Conservation (phyloP, 2,888 invertebrate species). For the Phalera bucephala region DNA sequence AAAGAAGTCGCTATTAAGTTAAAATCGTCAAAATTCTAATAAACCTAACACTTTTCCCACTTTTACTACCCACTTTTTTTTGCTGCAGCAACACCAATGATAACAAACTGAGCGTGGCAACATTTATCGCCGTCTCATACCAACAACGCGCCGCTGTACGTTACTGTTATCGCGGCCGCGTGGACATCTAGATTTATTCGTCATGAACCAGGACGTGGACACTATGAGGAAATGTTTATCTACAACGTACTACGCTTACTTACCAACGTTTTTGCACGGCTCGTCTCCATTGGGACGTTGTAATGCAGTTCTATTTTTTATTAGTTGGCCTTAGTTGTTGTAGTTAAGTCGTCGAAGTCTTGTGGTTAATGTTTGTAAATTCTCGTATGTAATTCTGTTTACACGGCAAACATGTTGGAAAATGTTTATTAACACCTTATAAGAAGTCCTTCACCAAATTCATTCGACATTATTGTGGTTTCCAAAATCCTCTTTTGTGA, state of each 20-base stretch:
- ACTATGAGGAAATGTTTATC: conserved; percentile 68
- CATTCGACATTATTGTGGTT: too few species aligned
- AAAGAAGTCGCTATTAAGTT: too few species aligned
- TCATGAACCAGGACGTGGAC: conserved; percentile 59
- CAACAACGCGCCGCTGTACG: conserved; percentile 43
- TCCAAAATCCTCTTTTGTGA: too few species aligned
- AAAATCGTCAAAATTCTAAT: too few species aligned
- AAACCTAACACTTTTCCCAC: too few species aligned
- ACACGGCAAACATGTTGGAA: too few species aligned
- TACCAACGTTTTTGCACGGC: conserved; percentile 37
- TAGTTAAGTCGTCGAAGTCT: too few species aligned
- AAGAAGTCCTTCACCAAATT: too few species aligned
- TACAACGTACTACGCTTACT: conserved; percentile 49
- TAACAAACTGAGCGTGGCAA: conserved; percentile 44
- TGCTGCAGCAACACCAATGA: conserved; percentile 30
- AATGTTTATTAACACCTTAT: too few species aligned
- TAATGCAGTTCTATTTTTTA: conserved; percentile 2
- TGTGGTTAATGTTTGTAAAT: too few species aligned
- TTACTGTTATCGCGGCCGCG: conserved; percentile 51
- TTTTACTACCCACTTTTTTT: conserved; percentile 23
- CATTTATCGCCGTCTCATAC: conserved; percentile 46
- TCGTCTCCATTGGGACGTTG: conserved; percentile 26
- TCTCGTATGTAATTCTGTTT: too few species aligned
- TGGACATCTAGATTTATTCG: conserved; percentile 71
- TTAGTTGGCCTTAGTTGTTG: background rate